Evolutionary conservation across 2,888 invertebrate species (phyloP).

Genomic region (Drosophila barbarae): DNA sequence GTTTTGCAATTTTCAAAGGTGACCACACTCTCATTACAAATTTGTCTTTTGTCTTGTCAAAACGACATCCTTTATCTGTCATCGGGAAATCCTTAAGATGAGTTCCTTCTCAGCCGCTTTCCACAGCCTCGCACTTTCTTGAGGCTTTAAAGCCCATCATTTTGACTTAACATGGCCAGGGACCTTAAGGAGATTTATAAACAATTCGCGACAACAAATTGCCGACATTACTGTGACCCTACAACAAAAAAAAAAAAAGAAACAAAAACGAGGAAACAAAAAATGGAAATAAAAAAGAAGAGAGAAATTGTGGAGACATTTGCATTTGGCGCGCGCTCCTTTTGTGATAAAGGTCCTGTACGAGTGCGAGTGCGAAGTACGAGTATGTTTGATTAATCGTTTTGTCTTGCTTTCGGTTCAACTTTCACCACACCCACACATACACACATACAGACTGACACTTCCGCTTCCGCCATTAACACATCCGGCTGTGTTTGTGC

Average conservation of each 20-base stretch:
- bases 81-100: background rate
- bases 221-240: conserved; percentile 29
- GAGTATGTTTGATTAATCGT: conserved; percentile 48
- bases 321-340: conserved; percentile 28
- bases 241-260: background rate
- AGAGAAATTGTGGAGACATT: conserved; percentile 13
- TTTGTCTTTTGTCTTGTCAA: background rate
- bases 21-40: background rate
- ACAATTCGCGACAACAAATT: conserved; percentile 35
- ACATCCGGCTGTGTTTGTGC: conserved; percentile 66
- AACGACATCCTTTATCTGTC: background rate
- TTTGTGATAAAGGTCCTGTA: conserved; percentile 25
- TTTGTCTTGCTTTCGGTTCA: conserved; percentile 45
- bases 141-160: conserved; percentile 12
- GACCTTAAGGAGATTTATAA: conserved; percentile 35
- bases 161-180: conserved; percentile 2
- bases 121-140: background rate
- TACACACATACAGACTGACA: conserved; percentile 38
- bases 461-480: conserved; percentile 70
- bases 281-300: background rate
- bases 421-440: conserved; percentile 30
- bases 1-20: no score
- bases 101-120: background rate
- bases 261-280: background rate
- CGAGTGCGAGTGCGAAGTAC: conserved; percentile 12